phyloP scores from a whole-genome alignment of 1,140 invertebrate species.

The Bombus haemorrhoidalis region DNA sequence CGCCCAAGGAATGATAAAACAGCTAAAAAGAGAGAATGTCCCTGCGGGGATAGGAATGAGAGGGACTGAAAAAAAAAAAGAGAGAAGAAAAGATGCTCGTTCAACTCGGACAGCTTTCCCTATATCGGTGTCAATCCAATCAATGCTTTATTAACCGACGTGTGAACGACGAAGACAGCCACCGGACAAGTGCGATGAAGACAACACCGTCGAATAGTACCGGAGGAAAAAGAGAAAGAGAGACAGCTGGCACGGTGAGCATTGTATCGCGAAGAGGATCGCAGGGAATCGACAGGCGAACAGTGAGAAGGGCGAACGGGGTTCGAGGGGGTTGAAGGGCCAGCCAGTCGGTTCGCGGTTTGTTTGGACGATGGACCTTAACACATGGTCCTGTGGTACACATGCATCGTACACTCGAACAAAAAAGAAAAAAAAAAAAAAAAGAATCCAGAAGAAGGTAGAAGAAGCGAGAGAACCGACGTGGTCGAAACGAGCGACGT shows the following conservation, averaged over 20 bases:
- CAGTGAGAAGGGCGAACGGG: slow-evolving; percentile 14
- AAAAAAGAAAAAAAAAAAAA: slow-evolving; percentile 38
- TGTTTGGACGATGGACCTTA: slow-evolving; percentile 73
- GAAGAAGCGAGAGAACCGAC: slow-evolving; percentile 29
- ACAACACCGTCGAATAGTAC: slow-evolving; percentile 6
- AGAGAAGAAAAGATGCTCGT: slow-evolving; percentile 59
- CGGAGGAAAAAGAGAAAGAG: background rate
- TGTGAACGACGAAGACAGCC: slow-evolving; percentile 68
- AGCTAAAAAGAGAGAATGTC: slow-evolving; percentile 38
- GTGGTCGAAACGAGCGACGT: slow-evolving; percentile 14
- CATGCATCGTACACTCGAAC: slow-evolving; percentile 62
- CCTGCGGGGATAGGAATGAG: background rate
- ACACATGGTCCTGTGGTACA: slow-evolving; percentile 72
- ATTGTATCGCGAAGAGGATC: slow-evolving; percentile 60
- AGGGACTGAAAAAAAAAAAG: background rate
- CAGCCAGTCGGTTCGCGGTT: slow-evolving; percentile 57
- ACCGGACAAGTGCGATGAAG: slow-evolving; percentile 27
- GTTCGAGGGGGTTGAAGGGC: slow-evolving; percentile 16
- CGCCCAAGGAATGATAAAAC: slow-evolving; percentile 34
- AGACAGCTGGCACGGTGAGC: background rate
- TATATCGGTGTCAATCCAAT: slow-evolving; percentile 80
- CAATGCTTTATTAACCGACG: slow-evolving; percentile 80
- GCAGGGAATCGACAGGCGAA: slow-evolving; percentile 62
- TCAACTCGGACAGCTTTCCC: slow-evolving; percentile 63
- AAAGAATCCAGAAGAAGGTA: slow-evolving; percentile 14